Evolutionary conservation across 2,113 vertebrate genomes (phyloP), one percentile per base, ranked within the genome.

Genomic region (Sinosuthora webbiana): DNA sequence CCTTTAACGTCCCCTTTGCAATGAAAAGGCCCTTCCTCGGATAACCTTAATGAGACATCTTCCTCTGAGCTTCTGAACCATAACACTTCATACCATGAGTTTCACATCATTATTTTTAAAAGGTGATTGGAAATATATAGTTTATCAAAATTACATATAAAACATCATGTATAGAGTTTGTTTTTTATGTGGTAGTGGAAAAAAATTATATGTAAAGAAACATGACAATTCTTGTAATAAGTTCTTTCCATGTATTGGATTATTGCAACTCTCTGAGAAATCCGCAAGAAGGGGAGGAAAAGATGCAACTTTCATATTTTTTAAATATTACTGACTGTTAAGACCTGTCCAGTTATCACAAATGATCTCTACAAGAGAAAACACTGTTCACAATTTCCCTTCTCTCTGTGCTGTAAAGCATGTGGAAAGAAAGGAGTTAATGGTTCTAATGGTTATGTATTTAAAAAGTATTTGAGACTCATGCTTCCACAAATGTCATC

Each of bases 401-500:
- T 89, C 70, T 11, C 4, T 74, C 21, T 92, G 13, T 63, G 16
- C 4, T 89, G 10, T 52, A 94, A 90, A 11, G 7, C 11, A 39
- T 55, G 27, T 3, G 65, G 77, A n/a, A 93, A 49, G 70, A 65
- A 93, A 93, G 25, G 78, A 93, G 71, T 83, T 89, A 92, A 89
- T 9, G 31, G 22, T 53, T 33, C 27, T 62, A 62, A 68, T 5
- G 62, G 41, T 42, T 52, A 90, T 30, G 15, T 44, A 28, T n/a
- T 89, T 93, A 81, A 27, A 64, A 83, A 41, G 18, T 80, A 52
- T 82, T 56, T 91, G 47, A 37, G 78, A 55, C 22, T 79, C 44
- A 44, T 45, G 28, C 53, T 91, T 91, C 57, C 57, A 68, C 49
- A 95, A 89, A 93, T 93, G 86, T 85, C 64, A 94, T 79, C 35